Base-by-base conservation (phyloP, 1,140 invertebrate genomes). In the Magallana ariakensis region DNA sequence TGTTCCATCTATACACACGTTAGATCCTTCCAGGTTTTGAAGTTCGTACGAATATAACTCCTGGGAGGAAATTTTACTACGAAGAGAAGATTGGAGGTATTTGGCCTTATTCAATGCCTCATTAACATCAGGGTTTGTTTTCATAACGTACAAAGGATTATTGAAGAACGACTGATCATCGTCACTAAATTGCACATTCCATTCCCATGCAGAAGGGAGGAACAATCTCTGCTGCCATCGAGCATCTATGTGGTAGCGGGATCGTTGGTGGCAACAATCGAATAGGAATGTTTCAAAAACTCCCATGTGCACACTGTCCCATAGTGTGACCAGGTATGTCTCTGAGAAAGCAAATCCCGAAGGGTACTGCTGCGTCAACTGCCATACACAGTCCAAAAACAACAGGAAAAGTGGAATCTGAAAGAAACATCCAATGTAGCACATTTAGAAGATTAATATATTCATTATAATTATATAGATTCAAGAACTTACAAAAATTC, bases 361-460 rank as follows among this genome's bases (percentile, higher is more conserved):
- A 11, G 98, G 98, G 95, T 97, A 98, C 95, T 99, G 98, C 91
- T 97, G 96, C 86, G 96, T 94, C 56, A 99, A 95, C 95, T 99
- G 98, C 97, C 97, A 98, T 80, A 97, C 97, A 94, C 98, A 98
- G 94, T 99, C 98, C 88, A 99, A 95, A 94, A 98, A 99, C 70
- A 99, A 93, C 33, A 99, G 96, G 93, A 99, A 98, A 66, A 99
- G 95, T 0, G 98, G 98, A 89, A 97, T 96, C 95, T 97, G 94
- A 85, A 94, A 94, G 55, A 87, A 90, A 88, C 84, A 26, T 83
- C 53, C 54, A 55, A 84, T 26, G 75, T n/a, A 80, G 3, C n/a
- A 22, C 9, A 56, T 7, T 46, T 19, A 55, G 5, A 82, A 55
- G 54, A 16, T n/a, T 54, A 8, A 55, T 19, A 10, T n/a, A n/a